Conservation (phyloP, 2,113 vertebrate genomes). For the Xenopus laevis region DNA sequence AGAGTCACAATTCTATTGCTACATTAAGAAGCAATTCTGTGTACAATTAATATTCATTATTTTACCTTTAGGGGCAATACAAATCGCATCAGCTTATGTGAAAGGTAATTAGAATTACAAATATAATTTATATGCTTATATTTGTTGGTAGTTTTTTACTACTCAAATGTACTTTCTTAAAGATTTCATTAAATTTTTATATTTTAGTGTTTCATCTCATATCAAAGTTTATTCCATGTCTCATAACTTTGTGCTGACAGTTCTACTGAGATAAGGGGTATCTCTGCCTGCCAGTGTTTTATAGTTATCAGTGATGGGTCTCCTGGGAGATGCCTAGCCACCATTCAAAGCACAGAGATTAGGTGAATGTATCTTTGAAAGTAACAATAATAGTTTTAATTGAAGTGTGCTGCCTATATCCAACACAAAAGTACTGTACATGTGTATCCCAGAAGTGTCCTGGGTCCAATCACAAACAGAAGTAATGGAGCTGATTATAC, state of each 20-base stretch:
- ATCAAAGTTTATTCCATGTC: background rate
- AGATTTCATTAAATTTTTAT: background rate
- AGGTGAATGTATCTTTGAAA: background rate
- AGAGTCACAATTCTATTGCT: too few relatives aligned
- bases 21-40: too few relatives aligned
- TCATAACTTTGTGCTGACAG: conserved; percentile 4
- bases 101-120: too few relatives aligned
- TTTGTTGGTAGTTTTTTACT: too few relatives aligned
- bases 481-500: too few relatives aligned
- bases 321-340: background rate
- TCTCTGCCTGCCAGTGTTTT: conserved; percentile 2
- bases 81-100: too few relatives aligned
- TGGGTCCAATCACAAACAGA: too few relatives aligned
- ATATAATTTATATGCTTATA: too few relatives aligned
- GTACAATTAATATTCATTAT: too few relatives aligned
- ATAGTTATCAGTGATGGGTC: background rate
- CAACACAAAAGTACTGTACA: background rate
- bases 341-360: background rate
- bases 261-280: background rate
- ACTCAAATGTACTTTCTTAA: too few relatives aligned
- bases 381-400: background rate
- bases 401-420: background rate
- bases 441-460: too few relatives aligned
- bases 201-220: conserved; percentile 2
- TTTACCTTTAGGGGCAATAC: too few relatives aligned